These are phyloP conservation scores for Chrysemys picta DNA, from an alignment of 2,113 vertebrate genomes.

Conservation along the genomic window DNA sequence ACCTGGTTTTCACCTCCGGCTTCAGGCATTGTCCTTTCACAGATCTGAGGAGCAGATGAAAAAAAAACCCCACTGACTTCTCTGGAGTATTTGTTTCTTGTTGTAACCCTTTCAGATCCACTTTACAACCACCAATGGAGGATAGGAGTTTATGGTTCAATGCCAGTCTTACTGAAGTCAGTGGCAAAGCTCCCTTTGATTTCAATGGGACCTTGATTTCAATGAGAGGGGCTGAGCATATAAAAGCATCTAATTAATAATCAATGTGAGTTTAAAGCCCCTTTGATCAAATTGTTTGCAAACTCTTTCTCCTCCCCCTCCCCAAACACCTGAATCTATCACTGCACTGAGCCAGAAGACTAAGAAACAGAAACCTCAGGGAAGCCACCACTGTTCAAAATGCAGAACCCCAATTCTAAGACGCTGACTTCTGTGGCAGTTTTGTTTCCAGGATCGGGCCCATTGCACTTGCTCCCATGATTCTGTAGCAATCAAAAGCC, in stretches of 20 bases:
- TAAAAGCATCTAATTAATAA: not conserved
- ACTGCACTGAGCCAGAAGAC: not conserved
- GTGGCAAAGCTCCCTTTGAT: not conserved
- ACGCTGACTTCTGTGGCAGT: rapidly evolving
- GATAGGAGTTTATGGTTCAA: not conserved
- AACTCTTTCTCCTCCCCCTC: not conserved
- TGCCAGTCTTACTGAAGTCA: not conserved
- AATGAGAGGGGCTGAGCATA: not conserved
- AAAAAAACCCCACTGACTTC: not conserved
- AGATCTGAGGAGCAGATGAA: not conserved
- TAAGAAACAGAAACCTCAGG: not conserved
- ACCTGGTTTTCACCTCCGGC: not conserved
- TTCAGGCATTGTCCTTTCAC: not conserved
- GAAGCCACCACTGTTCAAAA: not conserved
- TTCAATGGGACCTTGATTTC: rapidly evolving
- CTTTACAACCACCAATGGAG: not conserved
- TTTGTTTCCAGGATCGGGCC: not conserved
- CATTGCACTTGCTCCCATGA: rapidly evolving
- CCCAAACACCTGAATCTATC: not conserved
- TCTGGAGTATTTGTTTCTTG: not conserved
- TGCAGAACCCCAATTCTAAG: not conserved
- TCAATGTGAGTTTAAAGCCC: not conserved
- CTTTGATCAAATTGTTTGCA: conserved; percentile 18
- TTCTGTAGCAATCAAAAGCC: rapidly evolving
- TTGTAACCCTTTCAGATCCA: not conserved